Conservation (phyloP, 2,888 invertebrate genomes). For the Hipparchia sbordonii region DNA sequence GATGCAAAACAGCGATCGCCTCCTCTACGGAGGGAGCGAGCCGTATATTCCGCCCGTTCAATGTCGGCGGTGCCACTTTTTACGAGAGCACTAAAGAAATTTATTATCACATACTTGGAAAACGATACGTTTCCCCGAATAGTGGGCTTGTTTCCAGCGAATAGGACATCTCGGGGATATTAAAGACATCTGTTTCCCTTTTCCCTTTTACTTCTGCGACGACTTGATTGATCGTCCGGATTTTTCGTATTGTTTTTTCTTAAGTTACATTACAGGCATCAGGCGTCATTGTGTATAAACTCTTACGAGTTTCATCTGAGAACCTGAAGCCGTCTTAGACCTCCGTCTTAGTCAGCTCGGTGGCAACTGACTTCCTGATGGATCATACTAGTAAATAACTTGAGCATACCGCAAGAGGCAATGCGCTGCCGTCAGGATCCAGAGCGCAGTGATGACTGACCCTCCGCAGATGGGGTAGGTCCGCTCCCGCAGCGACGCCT, state of each 20-base stretch:
- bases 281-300: not conserved
- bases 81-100: slow-evolving; percentile 66
- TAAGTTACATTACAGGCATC: slow-evolving; percentile 1
- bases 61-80: slow-evolving; percentile 48
- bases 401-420: slow-evolving; percentile 65
- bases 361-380: too few species aligned
- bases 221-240: slow-evolving; percentile 25
- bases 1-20: slow-evolving; percentile 72
- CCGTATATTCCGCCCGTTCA: slow-evolving; percentile 42
- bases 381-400: too few species aligned
- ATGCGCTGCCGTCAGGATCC: slow-evolving; percentile 79
- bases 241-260: not conserved
- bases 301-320: too few species aligned
- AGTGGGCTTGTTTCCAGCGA: slow-evolving; percentile 45
- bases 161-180: slow-evolving; percentile 44
- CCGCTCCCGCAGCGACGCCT: slow-evolving; percentile 74
- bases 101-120: slow-evolving; percentile 65
- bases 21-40: slow-evolving; percentile 39
- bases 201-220: slow-evolving; percentile 30
- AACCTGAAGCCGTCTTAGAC: too few species aligned
- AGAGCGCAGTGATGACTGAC: slow-evolving; percentile 71
- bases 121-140: slow-evolving; percentile 59
- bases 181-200: slow-evolving; percentile 43
- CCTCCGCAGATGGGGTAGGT: slow-evolving; percentile 80
- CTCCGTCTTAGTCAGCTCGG: too few species aligned